phyloP scores from a whole-genome alignment of 2,888 invertebrate genomes.

The Lissocephala sabroskyi region DNA sequence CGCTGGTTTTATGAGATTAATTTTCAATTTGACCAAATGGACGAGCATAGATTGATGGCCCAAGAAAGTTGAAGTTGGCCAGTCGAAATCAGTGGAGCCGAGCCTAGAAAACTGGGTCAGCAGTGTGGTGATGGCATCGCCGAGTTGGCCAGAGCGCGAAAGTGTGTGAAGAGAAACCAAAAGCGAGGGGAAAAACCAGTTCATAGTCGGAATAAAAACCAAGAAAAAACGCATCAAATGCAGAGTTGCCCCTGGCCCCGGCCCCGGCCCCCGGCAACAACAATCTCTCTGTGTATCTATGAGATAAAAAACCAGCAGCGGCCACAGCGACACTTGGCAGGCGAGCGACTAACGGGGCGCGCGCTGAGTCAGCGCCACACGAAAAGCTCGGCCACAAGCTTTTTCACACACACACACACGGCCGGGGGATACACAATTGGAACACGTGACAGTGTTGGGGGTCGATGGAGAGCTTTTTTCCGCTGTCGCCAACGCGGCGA shows the following conservation, averaged over 20 bases:
- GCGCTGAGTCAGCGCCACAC: background rate
- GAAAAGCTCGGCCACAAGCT: too few species aligned
- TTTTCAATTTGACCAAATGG: slow-evolving; percentile 37
- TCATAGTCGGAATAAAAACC: too few species aligned
- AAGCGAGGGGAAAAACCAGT: too few species aligned
- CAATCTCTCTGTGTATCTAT: slow-evolving; percentile 4
- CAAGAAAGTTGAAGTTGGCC: slow-evolving; percentile 32
- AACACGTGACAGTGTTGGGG: slow-evolving; percentile 42
- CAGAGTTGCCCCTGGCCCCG: too few species aligned
- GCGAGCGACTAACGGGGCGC: background rate
- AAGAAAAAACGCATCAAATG: too few species aligned
- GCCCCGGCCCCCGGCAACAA: slow-evolving; percentile 4
- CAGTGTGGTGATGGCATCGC: too few species aligned
- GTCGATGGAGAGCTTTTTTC: too few species aligned
- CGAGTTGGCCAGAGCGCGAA: too few species aligned
- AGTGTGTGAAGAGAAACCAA: too few species aligned
- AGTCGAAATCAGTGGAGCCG: slow-evolving; percentile 22
- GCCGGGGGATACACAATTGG: too few species aligned
- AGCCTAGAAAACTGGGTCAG: slow-evolving; percentile 51
- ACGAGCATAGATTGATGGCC: too few species aligned
- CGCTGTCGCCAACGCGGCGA: slow-evolving; percentile 20
- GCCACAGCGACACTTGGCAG: slow-evolving; percentile 8
- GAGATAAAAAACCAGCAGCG: slow-evolving; percentile 24
- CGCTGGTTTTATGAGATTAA: slow-evolving; percentile 43
- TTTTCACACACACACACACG: slow-evolving; percentile 26